These are phyloP conservation scores for Sphaeridia pumilis DNA, from an alignment of 2,888 invertebrate species.

Conservation along the genomic window DNA sequence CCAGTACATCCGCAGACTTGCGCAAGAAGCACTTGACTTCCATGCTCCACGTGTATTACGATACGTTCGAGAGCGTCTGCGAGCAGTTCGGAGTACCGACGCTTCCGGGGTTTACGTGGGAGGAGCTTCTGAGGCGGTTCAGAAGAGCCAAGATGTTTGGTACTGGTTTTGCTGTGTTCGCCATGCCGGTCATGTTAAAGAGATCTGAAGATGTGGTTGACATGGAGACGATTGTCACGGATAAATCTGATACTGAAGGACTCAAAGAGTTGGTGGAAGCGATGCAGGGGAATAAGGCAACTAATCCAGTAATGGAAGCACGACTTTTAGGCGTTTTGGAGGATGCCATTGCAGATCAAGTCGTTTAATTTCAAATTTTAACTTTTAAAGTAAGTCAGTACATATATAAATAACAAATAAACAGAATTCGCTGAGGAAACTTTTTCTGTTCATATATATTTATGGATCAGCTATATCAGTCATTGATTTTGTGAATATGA, in stretches of 20 bases:
- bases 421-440: too few species aligned
- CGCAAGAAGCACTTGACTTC: not conserved
- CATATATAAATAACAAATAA: too few species aligned
- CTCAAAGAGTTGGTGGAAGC: not conserved
- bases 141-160: not conserved
- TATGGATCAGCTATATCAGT: too few species aligned
- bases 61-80: not conserved
- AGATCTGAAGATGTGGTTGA: not conserved
- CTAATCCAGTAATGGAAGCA: not conserved
- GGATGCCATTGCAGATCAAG: not conserved
- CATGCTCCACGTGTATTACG: not conserved
- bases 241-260: not conserved
- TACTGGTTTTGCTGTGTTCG: not conserved
- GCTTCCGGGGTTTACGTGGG: not conserved
- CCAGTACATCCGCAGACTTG: not conserved
- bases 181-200: slow-evolving; percentile 11
- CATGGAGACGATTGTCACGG: not conserved
- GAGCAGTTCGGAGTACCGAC: not conserved
- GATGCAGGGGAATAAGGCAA: not conserved
- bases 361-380: too few species aligned
- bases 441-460: too few species aligned
- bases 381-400: too few species aligned
- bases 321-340: not conserved
- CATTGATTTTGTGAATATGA: too few species aligned
- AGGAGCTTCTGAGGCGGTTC: not conserved